A percentile compares a stretch with the other conserved stretches of the same genome.
Conservation (phyloP, 2,797 vertebrate species). For the Podarcis lilfordi region DNA sequence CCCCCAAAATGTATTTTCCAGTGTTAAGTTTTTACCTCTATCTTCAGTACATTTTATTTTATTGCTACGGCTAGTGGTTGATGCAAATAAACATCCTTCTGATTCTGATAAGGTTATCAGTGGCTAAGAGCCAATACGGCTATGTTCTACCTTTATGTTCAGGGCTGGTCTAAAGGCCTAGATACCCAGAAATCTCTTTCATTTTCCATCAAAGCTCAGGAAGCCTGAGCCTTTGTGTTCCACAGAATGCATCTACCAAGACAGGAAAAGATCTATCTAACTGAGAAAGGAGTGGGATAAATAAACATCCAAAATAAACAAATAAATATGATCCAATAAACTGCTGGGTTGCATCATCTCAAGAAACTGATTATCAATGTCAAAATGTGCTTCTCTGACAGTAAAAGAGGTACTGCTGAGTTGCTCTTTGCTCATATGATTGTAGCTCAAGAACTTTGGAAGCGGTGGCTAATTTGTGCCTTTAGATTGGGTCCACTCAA, state of each 20-base stretch:
- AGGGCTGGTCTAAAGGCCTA: background rate
- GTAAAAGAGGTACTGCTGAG: background rate
- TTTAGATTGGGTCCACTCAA: background rate
- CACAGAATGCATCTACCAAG: background rate
- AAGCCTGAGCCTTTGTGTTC: background rate
- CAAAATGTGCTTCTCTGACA: background rate
- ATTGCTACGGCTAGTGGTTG: no score
- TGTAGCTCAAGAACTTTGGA: background rate
- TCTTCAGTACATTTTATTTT: no score
- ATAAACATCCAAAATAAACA: no score
- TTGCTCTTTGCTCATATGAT: background rate
- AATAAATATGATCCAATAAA: background rate
- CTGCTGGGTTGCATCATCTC: background rate
- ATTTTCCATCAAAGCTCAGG: background rate
- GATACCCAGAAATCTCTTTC: background rate
- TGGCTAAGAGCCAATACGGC: no score
- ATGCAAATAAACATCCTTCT: no score
- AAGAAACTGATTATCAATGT: background rate
- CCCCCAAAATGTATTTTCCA: no score
- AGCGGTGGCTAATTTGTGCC: background rate
- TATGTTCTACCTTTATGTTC: background rate
- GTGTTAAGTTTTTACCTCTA: no score
- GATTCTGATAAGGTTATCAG: no score
- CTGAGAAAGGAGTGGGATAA: background rate
- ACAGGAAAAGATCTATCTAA: background rate